Percentiles rank a stretch among this genome's conserved stretches.
These are phyloP conservation scores for Pelochelys cantorii DNA, from an alignment of 2,797 vertebrate species.

Conservation along the genomic window DNA sequence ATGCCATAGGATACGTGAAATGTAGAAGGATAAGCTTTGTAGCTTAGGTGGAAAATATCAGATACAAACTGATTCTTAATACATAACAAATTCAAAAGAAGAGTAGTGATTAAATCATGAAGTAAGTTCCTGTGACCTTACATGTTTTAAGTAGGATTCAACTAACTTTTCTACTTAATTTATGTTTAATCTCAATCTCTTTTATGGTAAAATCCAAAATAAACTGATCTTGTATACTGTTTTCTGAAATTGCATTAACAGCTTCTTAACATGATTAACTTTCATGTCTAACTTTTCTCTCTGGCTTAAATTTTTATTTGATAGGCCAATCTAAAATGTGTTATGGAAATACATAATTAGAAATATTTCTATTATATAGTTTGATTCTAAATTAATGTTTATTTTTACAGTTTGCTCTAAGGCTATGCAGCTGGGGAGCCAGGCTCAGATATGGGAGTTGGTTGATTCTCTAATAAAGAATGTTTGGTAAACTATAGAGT, in stretches of 20 bases:
- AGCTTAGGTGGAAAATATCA: neutral
- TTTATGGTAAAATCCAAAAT: slow-evolving; percentile 66
- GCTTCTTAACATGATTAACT: slow-evolving; percentile 68
- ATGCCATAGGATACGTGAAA: neutral
- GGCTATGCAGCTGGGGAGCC: slow-evolving; percentile 64
- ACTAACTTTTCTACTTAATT: slow-evolving; percentile 68
- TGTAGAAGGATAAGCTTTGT: neutral
- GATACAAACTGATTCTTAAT: neutral
- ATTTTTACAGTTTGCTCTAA: slow-evolving; percentile 74
- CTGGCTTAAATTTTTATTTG: slow-evolving; percentile 2
- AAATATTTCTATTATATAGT: slow-evolving; percentile 42
- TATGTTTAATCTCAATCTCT: slow-evolving; percentile 50
- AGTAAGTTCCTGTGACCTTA: slow-evolving; percentile 62
- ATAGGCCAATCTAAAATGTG: slow-evolving; percentile 21
- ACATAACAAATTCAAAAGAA: neutral
- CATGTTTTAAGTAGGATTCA: slow-evolving; percentile 64
- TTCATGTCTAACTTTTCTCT: slow-evolving; percentile 67
- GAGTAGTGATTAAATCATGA: neutral
- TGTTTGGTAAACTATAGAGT: slow-evolving; percentile 61
- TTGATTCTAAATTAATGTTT: slow-evolving; percentile 70
- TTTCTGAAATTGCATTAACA: slow-evolving; percentile 55
- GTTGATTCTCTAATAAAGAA: slow-evolving; percentile 58
- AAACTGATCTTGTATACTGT: slow-evolving; percentile 55
- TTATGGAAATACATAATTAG: slow-evolving; percentile 5
- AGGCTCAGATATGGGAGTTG: slow-evolving; percentile 69